phyloP scores from a whole-genome alignment of 2,888 invertebrate species.

The Acrocyrtus sp. region DNA sequence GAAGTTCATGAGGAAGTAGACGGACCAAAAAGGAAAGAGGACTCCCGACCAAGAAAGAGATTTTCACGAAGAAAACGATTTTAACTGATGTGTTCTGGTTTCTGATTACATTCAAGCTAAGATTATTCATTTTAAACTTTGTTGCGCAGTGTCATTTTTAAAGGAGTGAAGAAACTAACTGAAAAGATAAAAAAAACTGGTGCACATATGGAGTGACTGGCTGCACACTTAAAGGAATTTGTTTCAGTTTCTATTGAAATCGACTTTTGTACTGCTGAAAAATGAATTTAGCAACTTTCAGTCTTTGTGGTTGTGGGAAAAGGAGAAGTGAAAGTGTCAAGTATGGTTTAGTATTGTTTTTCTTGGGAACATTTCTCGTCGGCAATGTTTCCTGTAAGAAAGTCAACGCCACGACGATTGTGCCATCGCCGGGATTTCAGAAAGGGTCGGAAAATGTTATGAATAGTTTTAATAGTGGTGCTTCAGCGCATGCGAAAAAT shows the following conservation, averaged over 20 bases:
- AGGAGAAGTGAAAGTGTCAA: constrained; percentile 41
- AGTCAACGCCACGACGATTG: constrained; percentile 18
- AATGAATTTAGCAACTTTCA: too few species aligned
- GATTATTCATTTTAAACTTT: too few species aligned
- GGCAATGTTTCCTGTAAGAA: constrained; percentile 36
- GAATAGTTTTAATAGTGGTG: background rate
- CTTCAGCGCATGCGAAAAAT: constrained; percentile 1
- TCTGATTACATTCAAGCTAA: background rate
- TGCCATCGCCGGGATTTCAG: constrained; percentile 2
- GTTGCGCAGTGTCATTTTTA: background rate
- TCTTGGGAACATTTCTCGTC: constrained; percentile 18
- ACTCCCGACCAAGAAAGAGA: too few species aligned
- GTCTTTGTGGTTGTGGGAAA: too few species aligned
- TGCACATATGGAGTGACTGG: too few species aligned
- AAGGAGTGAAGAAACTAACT: too few species aligned
- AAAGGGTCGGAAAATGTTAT: constrained; percentile 5
- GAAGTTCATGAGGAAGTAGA: constrained; percentile 42
- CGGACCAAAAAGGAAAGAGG: too few species aligned
- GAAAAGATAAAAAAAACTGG: too few species aligned
- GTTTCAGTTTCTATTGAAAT: too few species aligned
- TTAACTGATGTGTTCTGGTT: background rate
- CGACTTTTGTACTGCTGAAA: too few species aligned
- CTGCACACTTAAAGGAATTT: too few species aligned
- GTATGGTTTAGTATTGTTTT: background rate
- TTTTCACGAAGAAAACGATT: background rate